phyloP scores from a whole-genome alignment of 2,113 vertebrate genomes.

The Turnix velox region DNA sequence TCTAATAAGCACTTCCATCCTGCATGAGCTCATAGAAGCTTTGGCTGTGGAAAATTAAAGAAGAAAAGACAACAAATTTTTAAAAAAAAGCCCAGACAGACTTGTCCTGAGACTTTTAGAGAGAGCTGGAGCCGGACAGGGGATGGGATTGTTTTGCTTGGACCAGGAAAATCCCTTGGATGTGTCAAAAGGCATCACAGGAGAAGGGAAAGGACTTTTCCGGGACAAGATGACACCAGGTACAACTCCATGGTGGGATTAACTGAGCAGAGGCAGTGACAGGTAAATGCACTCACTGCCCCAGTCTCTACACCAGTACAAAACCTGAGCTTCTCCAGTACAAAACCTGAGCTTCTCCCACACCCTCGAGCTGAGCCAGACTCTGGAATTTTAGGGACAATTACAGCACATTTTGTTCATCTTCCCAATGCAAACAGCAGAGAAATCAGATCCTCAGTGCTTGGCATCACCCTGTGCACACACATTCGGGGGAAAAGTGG shows the following conservation, averaged over 20 bases:
- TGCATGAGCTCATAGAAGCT: background rate
- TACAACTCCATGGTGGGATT: background rate
- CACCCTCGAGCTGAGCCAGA: background rate
- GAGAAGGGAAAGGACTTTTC: background rate
- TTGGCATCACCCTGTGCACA: background rate
- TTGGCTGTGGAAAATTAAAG: background rate
- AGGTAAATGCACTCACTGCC: background rate
- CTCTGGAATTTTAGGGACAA: background rate
- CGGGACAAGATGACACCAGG: background rate
- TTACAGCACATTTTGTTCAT: background rate
- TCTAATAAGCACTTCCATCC: background rate
- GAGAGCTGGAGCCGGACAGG: background rate
- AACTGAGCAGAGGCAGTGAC: background rate
- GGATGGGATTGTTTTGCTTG: background rate
- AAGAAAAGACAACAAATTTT: too few species aligned
- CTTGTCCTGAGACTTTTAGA: background rate
- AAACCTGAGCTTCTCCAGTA: accelerated
- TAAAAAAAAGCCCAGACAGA: background rate
- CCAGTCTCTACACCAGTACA: background rate
- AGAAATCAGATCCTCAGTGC: background rate
- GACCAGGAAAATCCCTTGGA: background rate
- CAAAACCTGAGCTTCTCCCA: background rate
- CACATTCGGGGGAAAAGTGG: background rate
- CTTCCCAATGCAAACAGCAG: background rate
- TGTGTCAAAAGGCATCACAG: accelerated